Evolutionary conservation across 2,797 vertebrate species (phyloP).

Genomic region (Coreius guichenoti): DNA sequence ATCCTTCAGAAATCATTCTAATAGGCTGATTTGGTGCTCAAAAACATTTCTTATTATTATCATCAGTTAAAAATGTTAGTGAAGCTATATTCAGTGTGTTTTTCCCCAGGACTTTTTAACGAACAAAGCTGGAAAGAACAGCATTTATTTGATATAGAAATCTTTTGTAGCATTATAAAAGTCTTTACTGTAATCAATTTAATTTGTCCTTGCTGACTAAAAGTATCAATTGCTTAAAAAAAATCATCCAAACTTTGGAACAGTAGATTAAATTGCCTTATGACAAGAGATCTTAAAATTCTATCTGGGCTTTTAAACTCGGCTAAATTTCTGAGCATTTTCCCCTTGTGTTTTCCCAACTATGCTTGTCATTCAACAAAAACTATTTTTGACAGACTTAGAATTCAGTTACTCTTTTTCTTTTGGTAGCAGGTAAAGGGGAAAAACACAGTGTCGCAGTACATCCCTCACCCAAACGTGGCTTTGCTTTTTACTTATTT

Average conservation of each 20-base stretch:
- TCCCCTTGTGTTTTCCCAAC: neutral
- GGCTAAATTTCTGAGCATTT: neutral
- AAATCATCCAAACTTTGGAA: neutral
- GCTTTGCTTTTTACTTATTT: conserved; percentile 28
- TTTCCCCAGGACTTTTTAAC: neutral
- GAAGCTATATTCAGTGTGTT: neutral
- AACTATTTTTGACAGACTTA: conserved; percentile 32
- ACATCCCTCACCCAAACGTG: neutral
- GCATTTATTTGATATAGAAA: neutral
- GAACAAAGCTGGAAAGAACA: neutral
- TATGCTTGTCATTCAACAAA: conserved; percentile 24
- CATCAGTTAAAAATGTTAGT: neutral
- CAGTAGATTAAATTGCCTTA: neutral
- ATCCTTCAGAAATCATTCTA: neutral
- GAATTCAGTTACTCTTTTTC: conserved; percentile 38
- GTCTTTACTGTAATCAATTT: neutral
- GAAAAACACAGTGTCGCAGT: conserved; percentile 2
- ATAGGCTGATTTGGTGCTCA: neutral
- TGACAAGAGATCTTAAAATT: conserved; percentile 18
- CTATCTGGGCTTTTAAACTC: neutral
- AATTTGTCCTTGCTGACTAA: neutral
- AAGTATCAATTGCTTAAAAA: neutral
- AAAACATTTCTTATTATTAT: neutral
- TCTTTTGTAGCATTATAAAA: neutral
- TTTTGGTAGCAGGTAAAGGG: conserved; percentile 13